These are phyloP conservation scores for Phrynosoma platyrhinos DNA, from an alignment of 2,113 vertebrate species.

Conservation along the genomic window DNA sequence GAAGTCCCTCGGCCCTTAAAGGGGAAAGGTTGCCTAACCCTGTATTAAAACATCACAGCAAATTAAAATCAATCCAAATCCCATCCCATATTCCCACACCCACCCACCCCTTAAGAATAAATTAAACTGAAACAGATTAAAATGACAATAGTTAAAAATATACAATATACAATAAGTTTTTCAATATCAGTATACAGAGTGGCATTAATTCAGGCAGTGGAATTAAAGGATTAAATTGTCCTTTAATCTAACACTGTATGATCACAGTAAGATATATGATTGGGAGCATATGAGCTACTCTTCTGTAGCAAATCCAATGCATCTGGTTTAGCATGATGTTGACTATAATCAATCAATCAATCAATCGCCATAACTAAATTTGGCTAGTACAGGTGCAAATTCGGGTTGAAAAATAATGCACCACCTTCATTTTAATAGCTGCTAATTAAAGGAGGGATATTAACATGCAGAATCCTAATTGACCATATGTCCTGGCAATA, in stretches of 20 bases:
- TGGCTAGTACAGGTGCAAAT: constrained; percentile 7
- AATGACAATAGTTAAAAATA: too few species aligned
- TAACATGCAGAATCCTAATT: constrained; percentile 49
- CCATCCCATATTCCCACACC: too few species aligned
- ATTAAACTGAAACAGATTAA: too few species aligned
- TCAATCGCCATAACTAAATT: constrained; percentile 14
- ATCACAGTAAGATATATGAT: not conserved
- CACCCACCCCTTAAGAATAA: too few species aligned
- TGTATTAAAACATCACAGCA: too few species aligned
- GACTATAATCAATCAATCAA: fast-evolving
- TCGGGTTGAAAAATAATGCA: constrained; percentile 21
- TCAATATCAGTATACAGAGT: too few species aligned
- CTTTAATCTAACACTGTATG: not conserved
- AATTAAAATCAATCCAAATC: too few species aligned
- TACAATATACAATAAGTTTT: too few species aligned
- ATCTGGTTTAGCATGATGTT: not conserved
- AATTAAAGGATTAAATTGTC: not conserved
- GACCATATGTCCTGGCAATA: constrained; percentile 35
- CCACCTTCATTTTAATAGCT: constrained; percentile 39
- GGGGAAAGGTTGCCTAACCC: too few species aligned
- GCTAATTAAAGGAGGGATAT: constrained; percentile 48
- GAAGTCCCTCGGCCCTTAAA: too few species aligned
- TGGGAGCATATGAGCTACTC: not conserved
- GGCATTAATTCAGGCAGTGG: too few species aligned
- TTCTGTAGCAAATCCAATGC: not conserved